These are phyloP conservation scores for Phyllotreta striolata DNA, from an alignment of 2,888 invertebrate species.

Conservation along the genomic window DNA sequence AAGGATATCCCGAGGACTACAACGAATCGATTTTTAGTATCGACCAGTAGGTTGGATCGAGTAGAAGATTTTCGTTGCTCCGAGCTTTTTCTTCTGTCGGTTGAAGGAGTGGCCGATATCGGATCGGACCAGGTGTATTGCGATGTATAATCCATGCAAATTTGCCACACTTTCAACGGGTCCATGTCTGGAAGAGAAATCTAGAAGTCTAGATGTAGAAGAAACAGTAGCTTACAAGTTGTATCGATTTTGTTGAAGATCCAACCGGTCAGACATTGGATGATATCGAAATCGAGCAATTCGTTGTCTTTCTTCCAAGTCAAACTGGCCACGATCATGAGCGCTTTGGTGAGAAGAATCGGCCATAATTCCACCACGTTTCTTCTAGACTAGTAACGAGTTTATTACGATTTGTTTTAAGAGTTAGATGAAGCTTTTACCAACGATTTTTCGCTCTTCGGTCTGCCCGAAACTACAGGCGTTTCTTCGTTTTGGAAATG, in stretches of 20 bases:
- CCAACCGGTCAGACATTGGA: constrained; percentile 62
- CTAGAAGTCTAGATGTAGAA: neutral
- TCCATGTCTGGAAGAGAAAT: constrained; percentile 28
- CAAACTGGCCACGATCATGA: constrained; percentile 60
- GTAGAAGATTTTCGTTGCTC: neutral
- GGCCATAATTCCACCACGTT: constrained; percentile 61
- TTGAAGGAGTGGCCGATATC: too few species aligned
- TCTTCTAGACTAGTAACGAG: constrained; percentile 7
- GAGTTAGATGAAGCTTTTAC: too few species aligned
- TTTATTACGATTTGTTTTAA: too few species aligned
- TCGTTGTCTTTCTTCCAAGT: constrained; percentile 56
- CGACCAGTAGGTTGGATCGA: too few species aligned
- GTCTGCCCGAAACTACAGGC: neutral
- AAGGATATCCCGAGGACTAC: constrained; percentile 17
- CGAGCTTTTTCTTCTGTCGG: neutral
- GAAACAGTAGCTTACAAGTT: constrained; percentile 1
- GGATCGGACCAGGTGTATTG: constrained; percentile 25
- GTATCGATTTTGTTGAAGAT: constrained; percentile 49
- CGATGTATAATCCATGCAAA: constrained; percentile 38
- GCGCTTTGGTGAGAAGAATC: constrained; percentile 61
- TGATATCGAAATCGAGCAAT: constrained; percentile 59
- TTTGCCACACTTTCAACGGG: constrained; percentile 47
- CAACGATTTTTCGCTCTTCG: too few species aligned
- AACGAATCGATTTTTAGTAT: constrained; percentile 8
- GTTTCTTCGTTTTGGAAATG: constrained; percentile 6